Evolutionary conservation across 2,888 invertebrate species (phyloP), one percentile per base, ranked within the genome.

Genomic region (Pristionchus arcanus): DNA sequence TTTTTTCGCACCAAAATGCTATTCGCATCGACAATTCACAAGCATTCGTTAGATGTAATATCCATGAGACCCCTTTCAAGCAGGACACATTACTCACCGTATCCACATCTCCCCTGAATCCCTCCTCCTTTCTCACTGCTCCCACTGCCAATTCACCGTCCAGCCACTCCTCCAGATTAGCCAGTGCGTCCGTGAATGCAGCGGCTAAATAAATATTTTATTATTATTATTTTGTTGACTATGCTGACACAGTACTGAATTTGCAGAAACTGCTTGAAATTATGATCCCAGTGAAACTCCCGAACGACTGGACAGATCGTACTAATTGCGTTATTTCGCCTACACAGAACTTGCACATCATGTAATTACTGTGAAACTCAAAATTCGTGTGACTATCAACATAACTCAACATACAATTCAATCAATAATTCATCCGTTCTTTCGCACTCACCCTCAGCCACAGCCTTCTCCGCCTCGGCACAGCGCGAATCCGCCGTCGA

Each of bases 121-220:
- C 97, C 92, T 97, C 97, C 81, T 97, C 63, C 68, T 90, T 90
- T 25, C 87, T 66, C 25, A 25, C 71, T 42, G 66, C 42, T 42
- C 49, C 87, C n/a, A 68, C 87, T n/a, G 37, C 68, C 66, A 68
- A 34, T 19, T 87, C 87, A 2, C 49, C 91, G 68, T 93, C 97
- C 94, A 99, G 96, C 98, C 99, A 99, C 74, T 97, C 96, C 13
- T 97, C 96, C 71, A 99, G 96, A 37, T 98, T 98, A 63, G 97
- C 97, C 95, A 98, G 98, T 0, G 98, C 98, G 93, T 98, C 98
- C 89, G 97, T 97, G 96, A 99, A 98, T 96, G 98, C 98, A 95
- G 98, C 98, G 0, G 98, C 98, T 81, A 13, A n/a, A 81, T 63
- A 9, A 63, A 9, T 7, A 9, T 49, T 63, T 9, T 11, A 63